Base-by-base conservation (phyloP, 2,888 invertebrate genomes). In the Torymus auratus region DNA sequence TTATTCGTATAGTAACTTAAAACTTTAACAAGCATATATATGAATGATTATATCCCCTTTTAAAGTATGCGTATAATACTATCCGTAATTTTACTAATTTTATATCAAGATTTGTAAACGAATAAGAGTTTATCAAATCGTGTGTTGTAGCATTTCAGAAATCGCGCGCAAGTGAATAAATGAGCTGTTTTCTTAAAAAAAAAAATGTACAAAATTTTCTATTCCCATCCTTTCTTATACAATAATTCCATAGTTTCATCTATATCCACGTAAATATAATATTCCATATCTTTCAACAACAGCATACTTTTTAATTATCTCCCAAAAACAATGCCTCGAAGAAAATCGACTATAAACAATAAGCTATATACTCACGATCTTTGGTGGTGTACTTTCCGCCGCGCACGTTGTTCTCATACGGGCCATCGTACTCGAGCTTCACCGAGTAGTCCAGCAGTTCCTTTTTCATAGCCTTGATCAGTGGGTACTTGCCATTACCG, bases 401-500 rank as follows among this genome's bases (percentile, higher is more conserved):
- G 86, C 91, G 86, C 92, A 93, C 83, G 92, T 94, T 93, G 14
- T 94, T 94, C 91, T 97, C 97, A 86, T 96, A 97, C 2, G 97
- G 97, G 55, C 97, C 97, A 73, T 96, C 96, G 87, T 94, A 97
- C 87, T 96, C 96, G 73, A 97, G 91, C 84, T 93, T 93, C 0
- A 97, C 97, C 87, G 95, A 94, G 91, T 97, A 98, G 23, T 94
- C 95, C 74, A 94, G 93, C 14, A 98, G 92, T 88, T 97, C 97
- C 87, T 97, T 95, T 84, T 94, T 95, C 93, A 98, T 95, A 0
- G 98, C 95, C 75, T 94, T 96, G 82, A 98, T 94, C 65, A 98
- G 92, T 0, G 98, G 98, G 90, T 96, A 98, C 88, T 96, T 97
- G 62, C 96, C 97, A 74, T 95, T 95, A 12, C 98, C 97, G 87